Conservation (phyloP, 2,888 invertebrate genomes). For the Eupsilia transversa region DNA sequence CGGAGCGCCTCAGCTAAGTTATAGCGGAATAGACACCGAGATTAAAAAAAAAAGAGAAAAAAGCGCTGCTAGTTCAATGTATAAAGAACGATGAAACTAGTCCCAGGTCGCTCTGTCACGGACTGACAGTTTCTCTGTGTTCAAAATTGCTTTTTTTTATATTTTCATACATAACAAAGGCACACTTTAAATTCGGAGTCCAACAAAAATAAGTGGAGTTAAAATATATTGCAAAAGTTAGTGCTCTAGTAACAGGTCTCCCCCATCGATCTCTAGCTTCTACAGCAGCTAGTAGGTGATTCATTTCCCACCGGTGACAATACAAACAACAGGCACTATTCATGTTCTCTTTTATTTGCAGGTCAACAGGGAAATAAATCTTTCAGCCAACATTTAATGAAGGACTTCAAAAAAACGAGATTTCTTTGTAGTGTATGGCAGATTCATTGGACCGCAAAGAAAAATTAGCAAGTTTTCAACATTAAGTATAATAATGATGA, state of each 20-base stretch:
- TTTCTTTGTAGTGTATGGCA: conserved; percentile 11
- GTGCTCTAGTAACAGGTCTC: conserved; percentile 31
- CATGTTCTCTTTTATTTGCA: conserved; percentile 48
- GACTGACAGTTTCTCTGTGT: neutral
- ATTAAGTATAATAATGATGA: neutral
- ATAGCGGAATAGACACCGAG: neutral
- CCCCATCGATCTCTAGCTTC: conserved; percentile 47
- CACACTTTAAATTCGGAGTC: neutral
- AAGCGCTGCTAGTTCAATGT: neutral
- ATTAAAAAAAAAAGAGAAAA: neutral
- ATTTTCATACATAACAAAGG: neutral
- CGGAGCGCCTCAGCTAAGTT: neutral
- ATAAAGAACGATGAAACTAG: neutral
- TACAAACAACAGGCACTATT: conserved; percentile 46
- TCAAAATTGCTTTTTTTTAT: neutral
- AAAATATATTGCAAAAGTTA: conserved; percentile 26
- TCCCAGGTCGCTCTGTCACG: neutral
- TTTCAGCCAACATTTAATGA: conserved; percentile 14
- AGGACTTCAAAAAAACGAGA: conserved; percentile 3
- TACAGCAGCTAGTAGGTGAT: conserved; percentile 38
- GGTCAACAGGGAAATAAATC: conserved; percentile 50
- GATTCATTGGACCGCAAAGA: neutral
- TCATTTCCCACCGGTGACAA: conserved; percentile 57
- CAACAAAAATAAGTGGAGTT: conserved; percentile 13
- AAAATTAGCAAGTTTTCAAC: neutral